Conservation (phyloP, 30 jellyfish, hydroid and myxozoan species). For the Chrysaora quinquecirrha region DNA sequence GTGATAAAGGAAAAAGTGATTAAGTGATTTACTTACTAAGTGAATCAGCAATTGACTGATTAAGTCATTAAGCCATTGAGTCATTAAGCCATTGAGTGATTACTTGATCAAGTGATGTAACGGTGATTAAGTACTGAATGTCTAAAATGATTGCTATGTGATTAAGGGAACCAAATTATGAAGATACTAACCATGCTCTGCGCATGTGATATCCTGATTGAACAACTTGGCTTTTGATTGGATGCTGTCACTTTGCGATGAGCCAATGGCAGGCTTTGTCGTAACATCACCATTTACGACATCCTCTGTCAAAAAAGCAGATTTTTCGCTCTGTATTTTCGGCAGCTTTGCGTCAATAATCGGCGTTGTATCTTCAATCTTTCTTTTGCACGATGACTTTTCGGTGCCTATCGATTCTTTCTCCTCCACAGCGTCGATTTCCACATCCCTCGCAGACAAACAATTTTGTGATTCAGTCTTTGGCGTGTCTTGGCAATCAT, state of each 20-base stretch:
- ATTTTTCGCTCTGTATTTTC: neutral
- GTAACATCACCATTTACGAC: neutral
- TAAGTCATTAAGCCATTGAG: too few relatives aligned
- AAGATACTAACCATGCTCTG: conserved; percentile 51
- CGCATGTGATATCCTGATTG: conserved; percentile 50
- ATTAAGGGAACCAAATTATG: too few relatives aligned
- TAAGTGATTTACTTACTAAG: neutral
- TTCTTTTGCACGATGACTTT: neutral
- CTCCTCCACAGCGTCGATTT: too few relatives aligned
- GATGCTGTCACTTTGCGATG: neutral
- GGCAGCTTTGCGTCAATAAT: conserved; percentile 12
- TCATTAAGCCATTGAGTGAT: too few relatives aligned
- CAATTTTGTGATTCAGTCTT: too few relatives aligned
- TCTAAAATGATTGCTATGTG: too few relatives aligned
- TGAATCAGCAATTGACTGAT: neutral
- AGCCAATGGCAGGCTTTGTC: neutral
- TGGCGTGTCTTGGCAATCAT: too few relatives aligned
- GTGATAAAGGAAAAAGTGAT: too few relatives aligned
- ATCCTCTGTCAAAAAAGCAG: neutral
- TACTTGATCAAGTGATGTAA: too few relatives aligned
- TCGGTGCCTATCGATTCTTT: too few relatives aligned
- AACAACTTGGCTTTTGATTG: conserved; percentile 11
- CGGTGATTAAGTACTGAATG: too few relatives aligned
- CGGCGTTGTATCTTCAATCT: neutral
- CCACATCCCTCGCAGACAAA: too few relatives aligned